Conservation (phyloP, 37 sponge, comb jelly and placozoan species). For the Eunapius fragilis region DNA sequence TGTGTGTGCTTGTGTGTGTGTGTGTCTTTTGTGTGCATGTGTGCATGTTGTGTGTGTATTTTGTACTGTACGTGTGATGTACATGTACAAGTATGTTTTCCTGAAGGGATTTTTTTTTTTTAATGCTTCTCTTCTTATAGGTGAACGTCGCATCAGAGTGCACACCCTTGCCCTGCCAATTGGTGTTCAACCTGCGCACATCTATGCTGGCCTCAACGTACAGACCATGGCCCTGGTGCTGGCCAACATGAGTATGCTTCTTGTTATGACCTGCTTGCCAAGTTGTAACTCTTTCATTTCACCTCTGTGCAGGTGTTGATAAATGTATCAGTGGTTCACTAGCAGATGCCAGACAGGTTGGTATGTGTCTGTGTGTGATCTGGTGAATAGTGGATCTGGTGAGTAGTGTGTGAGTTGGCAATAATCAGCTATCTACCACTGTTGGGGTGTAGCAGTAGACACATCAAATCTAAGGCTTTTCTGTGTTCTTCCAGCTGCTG, state of each 20-base stretch:
- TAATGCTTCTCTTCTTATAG: too few relatives aligned
- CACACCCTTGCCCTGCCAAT: slow-evolving; percentile 91
- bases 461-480: too few relatives aligned
- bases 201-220: slow-evolving; percentile 83
- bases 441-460: too few relatives aligned
- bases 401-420: not conserved
- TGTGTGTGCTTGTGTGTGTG: not conserved
- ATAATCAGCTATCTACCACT: too few relatives aligned
- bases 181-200: slow-evolving; percentile 61
- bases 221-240: slow-evolving; percentile 74
- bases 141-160: slow-evolving; percentile 94
- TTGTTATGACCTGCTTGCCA: not conserved
- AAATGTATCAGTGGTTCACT: slow-evolving; percentile 66
- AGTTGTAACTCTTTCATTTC: not conserved
- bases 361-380: not conserved
- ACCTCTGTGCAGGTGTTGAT: slow-evolving; percentile 69
- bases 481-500: too few relatives aligned
- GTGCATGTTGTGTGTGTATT: not conserved
- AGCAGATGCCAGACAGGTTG: slow-evolving; percentile 94
- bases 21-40: slow-evolving; percentile 19
- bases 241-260: slow-evolving; percentile 97
- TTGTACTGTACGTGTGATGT: slow-evolving; percentile 11
- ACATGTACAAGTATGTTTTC: not conserved
- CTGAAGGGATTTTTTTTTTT: too few relatives aligned
- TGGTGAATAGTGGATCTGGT: not conserved